These are phyloP conservation scores for Hydra vulgaris DNA, from an alignment of 30 jellyfish, hydroid and myxozoan species.

Conservation along the genomic window DNA sequence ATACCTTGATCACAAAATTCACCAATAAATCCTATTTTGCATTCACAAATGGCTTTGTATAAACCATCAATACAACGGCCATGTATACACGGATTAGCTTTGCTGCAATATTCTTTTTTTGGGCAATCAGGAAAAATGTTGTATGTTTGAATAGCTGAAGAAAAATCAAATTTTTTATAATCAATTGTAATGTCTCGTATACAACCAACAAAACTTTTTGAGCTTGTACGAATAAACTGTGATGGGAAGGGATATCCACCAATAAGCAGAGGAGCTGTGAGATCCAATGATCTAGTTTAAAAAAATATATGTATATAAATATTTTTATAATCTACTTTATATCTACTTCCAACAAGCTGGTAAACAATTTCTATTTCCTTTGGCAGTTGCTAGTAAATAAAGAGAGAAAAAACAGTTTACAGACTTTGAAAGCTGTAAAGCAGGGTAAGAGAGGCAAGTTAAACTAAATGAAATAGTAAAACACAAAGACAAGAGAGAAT, in stretches of 20 bases:
- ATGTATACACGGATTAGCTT: conserved; percentile 45
- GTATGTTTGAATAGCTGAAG: conserved; percentile 33
- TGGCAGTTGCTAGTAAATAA: too few relatives aligned
- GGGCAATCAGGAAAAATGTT: conserved; percentile 46
- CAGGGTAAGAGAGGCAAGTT: too few relatives aligned
- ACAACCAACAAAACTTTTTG: conserved; percentile 75
- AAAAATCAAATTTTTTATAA: conserved; percentile 50
- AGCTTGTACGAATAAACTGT: conserved; percentile 22
- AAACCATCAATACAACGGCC: conserved; percentile 51
- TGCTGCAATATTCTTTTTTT: conserved; percentile 16
- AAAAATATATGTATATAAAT: too few relatives aligned
- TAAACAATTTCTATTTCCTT: too few relatives aligned
- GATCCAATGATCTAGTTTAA: conserved; percentile 62
- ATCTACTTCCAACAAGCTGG: too few relatives aligned
- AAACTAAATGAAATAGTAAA: too few relatives aligned
- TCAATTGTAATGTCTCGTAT: conserved; percentile 60
- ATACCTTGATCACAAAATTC: conserved; percentile 61
- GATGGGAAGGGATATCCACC: conserved; percentile 70
- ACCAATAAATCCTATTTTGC: conserved; percentile 64
- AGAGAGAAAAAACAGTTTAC: too few relatives aligned
- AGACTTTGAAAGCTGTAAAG: too few relatives aligned
- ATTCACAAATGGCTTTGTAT: conserved; percentile 46
- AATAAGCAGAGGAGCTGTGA: conserved; percentile 69
- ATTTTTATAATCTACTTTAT: too few relatives aligned
- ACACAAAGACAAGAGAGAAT: too few relatives aligned